Base-by-base conservation (phyloP, 2,888 invertebrate species). In the Caenorhabditis sp. region DNA sequence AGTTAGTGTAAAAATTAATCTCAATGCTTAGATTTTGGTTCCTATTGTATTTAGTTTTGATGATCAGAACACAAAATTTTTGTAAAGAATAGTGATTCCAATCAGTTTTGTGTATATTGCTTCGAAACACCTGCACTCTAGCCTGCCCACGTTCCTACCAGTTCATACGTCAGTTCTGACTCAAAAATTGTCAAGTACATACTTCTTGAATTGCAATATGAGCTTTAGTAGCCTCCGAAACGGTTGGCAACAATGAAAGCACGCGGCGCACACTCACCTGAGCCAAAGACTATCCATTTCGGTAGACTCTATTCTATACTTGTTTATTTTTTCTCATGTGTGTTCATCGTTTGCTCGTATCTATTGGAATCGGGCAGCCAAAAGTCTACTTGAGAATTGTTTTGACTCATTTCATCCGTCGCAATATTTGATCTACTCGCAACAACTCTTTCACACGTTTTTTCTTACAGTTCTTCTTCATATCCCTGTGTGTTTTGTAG, bases 211-310 rank as follows among this genome's bases (percentile, higher is more conserved):
- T 15, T 70, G 70, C 70, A 70, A 70, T 70, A 45, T 24, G 70
- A 70, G 70, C 70, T 58, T 58, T 4, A 15, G n/a, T n/a, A n/a
- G n/a, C n/a, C n/a, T 13, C 24, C 46, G 35, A 30, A 20, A 13
- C 13, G 2, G 8, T 56, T 59, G 52, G 68, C 68, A 68, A 68
- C 68, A 68, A 59, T 68, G 58, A 55, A 66, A 35, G 52, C 66
- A 66, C 43, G 52, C 27, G 17, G 63, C 48, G 53, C 24, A 55
- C 55, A 55, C 65, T 55, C 65, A 46, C 65, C 35, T 45, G 27
- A 66, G 52, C 35, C 52, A 52, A 66, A 66, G 48, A 48, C 55
- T 62, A 20, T 52, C 52, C 11, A 52, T 35, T 35, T 52, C 52
- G 52, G 52, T 52, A 52, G 35, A n/a, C 27, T 1, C 37, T 65